Percentiles rank a stretch among this genome's conserved stretches.
Conservation (phyloP, 2,888 invertebrate genomes). For the Charanyca ferruginea region DNA sequence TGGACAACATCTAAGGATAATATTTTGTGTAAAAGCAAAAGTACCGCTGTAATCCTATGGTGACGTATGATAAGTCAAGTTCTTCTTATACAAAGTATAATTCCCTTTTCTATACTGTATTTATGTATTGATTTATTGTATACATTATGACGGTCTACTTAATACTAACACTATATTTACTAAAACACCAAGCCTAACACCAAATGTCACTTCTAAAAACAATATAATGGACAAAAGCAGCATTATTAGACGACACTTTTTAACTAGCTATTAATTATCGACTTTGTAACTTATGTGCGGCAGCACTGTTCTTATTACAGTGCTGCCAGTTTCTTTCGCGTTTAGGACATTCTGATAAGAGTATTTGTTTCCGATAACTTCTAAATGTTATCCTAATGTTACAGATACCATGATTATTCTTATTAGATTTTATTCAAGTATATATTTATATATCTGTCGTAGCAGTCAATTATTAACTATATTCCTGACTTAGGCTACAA, state of each 20-base stretch:
- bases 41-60: neutral
- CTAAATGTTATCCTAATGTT: no score
- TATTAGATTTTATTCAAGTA: neutral
- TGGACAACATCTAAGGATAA: neutral
- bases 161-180: slow-evolving; percentile 35
- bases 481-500: slow-evolving; percentile 24
- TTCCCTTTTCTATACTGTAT: neutral
- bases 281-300: slow-evolving; percentile 39
- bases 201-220: slow-evolving; percentile 38
- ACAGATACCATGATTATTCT: neutral
- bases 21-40: slow-evolving; percentile 3
- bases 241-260: slow-evolving; percentile 30
- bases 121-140: neutral
- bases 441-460: neutral
- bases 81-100: neutral
- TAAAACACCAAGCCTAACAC: slow-evolving; percentile 53
- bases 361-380: no score
- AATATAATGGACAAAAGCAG: slow-evolving; percentile 36
- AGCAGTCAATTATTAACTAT: slow-evolving; percentile 3
- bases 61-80: neutral
- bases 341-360: neutral
- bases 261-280: slow-evolving; percentile 25
- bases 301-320: slow-evolving; percentile 19
- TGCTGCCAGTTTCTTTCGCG: slow-evolving; percentile 39
- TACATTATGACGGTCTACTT: slow-evolving; percentile 15